These are phyloP conservation scores for Drosophila pseudoananassae DNA, from an alignment of 1,140 invertebrate genomes.

Conservation along the genomic window DNA sequence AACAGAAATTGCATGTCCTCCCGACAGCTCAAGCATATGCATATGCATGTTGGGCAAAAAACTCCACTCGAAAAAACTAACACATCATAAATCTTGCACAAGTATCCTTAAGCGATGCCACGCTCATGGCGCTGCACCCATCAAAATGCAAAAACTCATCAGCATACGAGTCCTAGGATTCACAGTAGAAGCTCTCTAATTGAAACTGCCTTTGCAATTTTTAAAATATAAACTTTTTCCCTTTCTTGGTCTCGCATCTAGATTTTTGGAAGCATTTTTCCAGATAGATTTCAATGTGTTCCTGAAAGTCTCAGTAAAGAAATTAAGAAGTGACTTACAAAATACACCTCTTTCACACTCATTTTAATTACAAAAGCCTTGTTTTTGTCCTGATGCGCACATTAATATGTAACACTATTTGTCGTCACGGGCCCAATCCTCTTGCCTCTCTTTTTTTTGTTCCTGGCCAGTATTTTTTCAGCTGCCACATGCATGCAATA, in stretches of 20 bases:
- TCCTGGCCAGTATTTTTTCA: constrained; percentile 2
- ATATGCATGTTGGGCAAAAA: constrained; percentile 63
- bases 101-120: constrained; percentile 72
- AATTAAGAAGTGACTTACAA: background rate
- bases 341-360: background rate
- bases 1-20: constrained; percentile 63
- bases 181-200: constrained; percentile 2
- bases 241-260: too few relatives aligned
- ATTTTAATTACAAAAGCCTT: constrained; percentile 68
- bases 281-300: background rate
- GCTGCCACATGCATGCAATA: constrained; percentile 36
- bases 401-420: constrained; percentile 65
- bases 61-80: constrained; percentile 75
- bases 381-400: constrained; percentile 15
- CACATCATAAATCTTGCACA: constrained; percentile 79
- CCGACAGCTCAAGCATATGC: constrained; percentile 55
- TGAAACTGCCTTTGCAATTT: background rate
- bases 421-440: background rate
- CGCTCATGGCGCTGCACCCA: constrained; percentile 22
- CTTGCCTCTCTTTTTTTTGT: background rate
- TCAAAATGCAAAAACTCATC: constrained; percentile 37
- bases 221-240: too few relatives aligned
- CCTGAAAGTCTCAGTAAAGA: background rate
- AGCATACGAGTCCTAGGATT: constrained; percentile 25
- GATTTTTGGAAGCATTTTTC: too few relatives aligned